These are phyloP conservation scores for Athalia circularis DNA, from an alignment of 2,888 invertebrate species.

Conservation along the genomic window DNA sequence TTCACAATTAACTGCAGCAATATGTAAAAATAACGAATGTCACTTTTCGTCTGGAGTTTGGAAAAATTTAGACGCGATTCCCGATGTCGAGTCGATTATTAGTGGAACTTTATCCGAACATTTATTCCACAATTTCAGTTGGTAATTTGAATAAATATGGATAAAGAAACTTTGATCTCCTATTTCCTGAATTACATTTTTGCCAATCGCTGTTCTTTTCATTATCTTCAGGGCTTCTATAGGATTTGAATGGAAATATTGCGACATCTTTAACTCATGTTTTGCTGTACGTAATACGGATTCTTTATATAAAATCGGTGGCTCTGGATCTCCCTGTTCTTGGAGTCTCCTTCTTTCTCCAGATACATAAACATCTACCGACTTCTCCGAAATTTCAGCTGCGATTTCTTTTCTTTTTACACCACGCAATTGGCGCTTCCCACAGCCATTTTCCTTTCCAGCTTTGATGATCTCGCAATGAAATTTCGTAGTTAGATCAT, in stretches of 20 bases:
- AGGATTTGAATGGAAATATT: conserved; percentile 15
- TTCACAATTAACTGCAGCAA: conserved; percentile 1
- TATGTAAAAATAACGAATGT: conserved; percentile 9
- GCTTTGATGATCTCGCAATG: too few relatives aligned
- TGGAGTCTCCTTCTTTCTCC: conserved; percentile 9
- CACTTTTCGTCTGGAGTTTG: conserved; percentile 11
- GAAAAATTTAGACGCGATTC: background rate
- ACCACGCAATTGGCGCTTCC: conserved; percentile 13
- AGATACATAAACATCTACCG: conserved; percentile 15
- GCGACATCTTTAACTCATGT: background rate
- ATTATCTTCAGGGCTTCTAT: conserved; percentile 21
- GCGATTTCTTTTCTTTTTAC: background rate
- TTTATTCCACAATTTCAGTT: conserved; percentile 9
- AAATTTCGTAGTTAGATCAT: too few relatives aligned
- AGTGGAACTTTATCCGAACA: conserved; percentile 19
- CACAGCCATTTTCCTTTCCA: background rate
- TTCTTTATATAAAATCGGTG: conserved; percentile 6
- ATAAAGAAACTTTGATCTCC: conserved; percentile 9
- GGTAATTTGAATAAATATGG: background rate
- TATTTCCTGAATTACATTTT: conserved; percentile 18
- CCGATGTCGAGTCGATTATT: conserved; percentile 14
- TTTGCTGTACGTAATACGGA: conserved; percentile 1
- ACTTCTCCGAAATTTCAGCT: background rate
- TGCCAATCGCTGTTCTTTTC: conserved; percentile 14
- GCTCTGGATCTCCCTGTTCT: conserved; percentile 6